Base-by-base conservation (phyloP, 2,888 invertebrate species). In the Eudemis profundana region DNA sequence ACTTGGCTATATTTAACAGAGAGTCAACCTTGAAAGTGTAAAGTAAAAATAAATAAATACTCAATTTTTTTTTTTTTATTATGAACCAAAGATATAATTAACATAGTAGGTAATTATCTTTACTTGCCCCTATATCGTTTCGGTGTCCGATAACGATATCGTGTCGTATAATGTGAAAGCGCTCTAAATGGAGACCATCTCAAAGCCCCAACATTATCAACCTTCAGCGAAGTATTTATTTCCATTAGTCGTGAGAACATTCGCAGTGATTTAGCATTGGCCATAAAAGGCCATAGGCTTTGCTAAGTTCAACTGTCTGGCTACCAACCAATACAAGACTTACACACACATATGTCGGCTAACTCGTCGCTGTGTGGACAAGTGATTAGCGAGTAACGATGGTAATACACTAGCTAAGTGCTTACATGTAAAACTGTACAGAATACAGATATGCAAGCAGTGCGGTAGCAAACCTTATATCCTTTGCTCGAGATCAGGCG, bases 371-470 rank as follows among this genome's bases (percentile, higher is more conserved):
- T 42, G 49, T 53, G 23, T 51, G 17, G 21, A 27, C 40, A 15
- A 23, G 4, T 59, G 49, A 64, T 59, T 50, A 64, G 50, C 50
- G 49, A 36, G 42, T 57, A 59, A 23, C 53, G 21, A 46, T 23
- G 61, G 36, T 62, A 53, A 56, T 63, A 33, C 14, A 23, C 57
- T n/a, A n/a, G n/a, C n/a, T 56, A 57, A 57, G 50, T 50, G 64
- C 23, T 64, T 33, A 42, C 50, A 23, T 33, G 33, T 8, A 33
- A 33, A 33, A 5, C 8, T 33, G 33, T 2, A 10, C 33, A 33
- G 33, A 10, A 10, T 33, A 33, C 33, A 8, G 33, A 33, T 7
- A 27, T 10, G 33, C 5, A 7, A 10, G 2, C 33, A 33, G 33
- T 8, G 10, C 8, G 33, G 10, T 33, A 5, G 1, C 8, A 8